Base-by-base conservation (phyloP, 1,140 invertebrate species). In the Druon quercuslanigerum region DNA sequence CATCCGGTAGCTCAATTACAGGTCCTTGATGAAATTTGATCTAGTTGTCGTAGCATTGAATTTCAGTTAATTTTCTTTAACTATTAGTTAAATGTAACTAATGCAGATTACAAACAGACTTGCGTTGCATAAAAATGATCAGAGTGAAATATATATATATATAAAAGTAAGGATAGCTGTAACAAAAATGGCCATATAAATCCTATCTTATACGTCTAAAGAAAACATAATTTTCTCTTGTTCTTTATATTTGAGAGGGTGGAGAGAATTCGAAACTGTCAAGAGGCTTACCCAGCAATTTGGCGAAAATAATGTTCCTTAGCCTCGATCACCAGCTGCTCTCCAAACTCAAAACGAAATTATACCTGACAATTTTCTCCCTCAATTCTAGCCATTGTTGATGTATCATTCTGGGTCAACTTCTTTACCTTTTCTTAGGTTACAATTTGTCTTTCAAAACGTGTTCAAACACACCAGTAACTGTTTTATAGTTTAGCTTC, bases 361-460 rank as follows among this genome's bases (percentile, higher is more conserved):
- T 66, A 13, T 66, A 66, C 60, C 60, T 66, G 60, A 66, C 46
- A 66, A n/a, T 66, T 25, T 66, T 40, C 60, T 33, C 9, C 19
- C 4, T 16, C 14, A 13, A 3, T 25, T 40, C 20, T 33, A 16
- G 14, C 25, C 13, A 40, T 66, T 66, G 60, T 66, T 40, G 33
- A 5, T 8, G 20, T 40, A 40, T 16, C 25, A 14, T 66, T 40
- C 14, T 33, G 60, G 40, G 33, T 66, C 60, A 33, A 66, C 40
- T 66, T 66, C 60, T 33, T 40, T 66, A 16, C 60, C 60, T 13
- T 33, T 33, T 2, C 2, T 66, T 6, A 66, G 25, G 13, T 66
- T 14, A 33, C 16, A 66, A 66, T 66, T 66, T 66, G 40, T 66
- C 60, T 46, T 33, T 16, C 33, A 40, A 66, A 66, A 9, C 14